phyloP scores from a whole-genome alignment of 2,113 vertebrate genomes.

The Capreolus pygargus region DNA sequence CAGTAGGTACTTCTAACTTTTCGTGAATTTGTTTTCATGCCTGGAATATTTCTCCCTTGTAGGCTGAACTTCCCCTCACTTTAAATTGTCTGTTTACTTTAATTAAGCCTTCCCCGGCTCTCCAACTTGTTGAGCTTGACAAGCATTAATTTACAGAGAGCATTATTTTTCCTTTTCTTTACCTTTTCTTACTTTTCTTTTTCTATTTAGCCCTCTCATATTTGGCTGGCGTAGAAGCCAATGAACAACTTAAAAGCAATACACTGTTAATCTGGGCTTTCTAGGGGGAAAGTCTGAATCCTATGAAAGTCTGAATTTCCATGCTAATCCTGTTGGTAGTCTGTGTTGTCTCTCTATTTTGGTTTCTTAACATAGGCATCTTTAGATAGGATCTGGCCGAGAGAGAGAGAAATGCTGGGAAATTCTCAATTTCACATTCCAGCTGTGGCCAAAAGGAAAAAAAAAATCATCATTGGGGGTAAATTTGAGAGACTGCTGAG shows the following conservation, averaged over 20 bases:
- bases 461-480: not conserved
- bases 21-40: slow-evolving; percentile 24
- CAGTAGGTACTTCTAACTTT: slow-evolving; percentile 11
- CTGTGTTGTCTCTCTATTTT: slow-evolving; percentile 12
- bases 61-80: not conserved
- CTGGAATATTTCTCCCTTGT: not conserved
- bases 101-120: slow-evolving; percentile 44
- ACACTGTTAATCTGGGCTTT: slow-evolving; percentile 27
- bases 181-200: not conserved
- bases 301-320: slow-evolving; percentile 2
- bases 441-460: not conserved
- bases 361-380: slow-evolving; percentile 57
- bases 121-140: slow-evolving; percentile 16
- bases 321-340: not conserved
- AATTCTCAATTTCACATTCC: slow-evolving; percentile 39
- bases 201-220: not conserved
- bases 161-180: not conserved
- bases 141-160: slow-evolving; percentile 36
- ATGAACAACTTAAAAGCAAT: not conserved
- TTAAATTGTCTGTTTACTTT: slow-evolving; percentile 46
- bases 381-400: slow-evolving; percentile 64
- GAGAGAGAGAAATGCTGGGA: slow-evolving; percentile 40
- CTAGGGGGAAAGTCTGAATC: slow-evolving; percentile 23
- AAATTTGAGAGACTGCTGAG: not conserved
- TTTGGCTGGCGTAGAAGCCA: not conserved